Conservation (phyloP, 2,797 vertebrate species). For the Esox lucius region DNA sequence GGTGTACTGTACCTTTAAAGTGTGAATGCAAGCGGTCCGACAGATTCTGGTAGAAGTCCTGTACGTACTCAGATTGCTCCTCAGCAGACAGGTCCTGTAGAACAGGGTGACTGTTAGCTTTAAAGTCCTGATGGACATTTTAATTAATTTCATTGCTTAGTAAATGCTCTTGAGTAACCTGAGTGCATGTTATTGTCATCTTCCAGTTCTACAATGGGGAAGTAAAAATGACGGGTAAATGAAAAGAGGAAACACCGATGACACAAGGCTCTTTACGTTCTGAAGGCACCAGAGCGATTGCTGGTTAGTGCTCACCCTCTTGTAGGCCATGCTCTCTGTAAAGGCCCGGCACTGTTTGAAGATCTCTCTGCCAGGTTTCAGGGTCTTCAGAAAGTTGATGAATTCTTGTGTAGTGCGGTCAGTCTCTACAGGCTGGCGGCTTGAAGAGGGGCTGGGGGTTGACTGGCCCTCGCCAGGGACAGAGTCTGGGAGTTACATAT, state of each 20-base stretch:
- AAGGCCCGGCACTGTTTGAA: slow-evolving; percentile 94
- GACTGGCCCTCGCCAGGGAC: slow-evolving; percentile 76
- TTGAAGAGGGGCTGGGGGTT: slow-evolving; percentile 79
- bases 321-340: slow-evolving; percentile 84
- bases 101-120: neutral
- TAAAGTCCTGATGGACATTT: neutral
- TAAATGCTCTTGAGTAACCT: no score
- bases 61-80: slow-evolving; percentile 91
- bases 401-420: slow-evolving; percentile 88
- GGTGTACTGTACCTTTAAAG: slow-evolving; percentile 84
- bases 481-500: slow-evolving; percentile 70
- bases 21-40: slow-evolving; percentile 87
- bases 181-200: neutral
- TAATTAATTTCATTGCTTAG: neutral
- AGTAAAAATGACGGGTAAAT: neutral
- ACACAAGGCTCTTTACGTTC: neutral
- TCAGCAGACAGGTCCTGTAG: slow-evolving; percentile 88
- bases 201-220: neutral
- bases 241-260: neutral
- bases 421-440: slow-evolving; percentile 80
- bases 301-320: slow-evolving; percentile 78
- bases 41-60: slow-evolving; percentile 95
- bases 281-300: neutral
- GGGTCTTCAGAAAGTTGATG: slow-evolving; percentile 91
- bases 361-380: slow-evolving; percentile 88